Evolutionary conservation across 53 echinoderm and acorn worm species (phyloP).

Genomic region (Henricia sp.): DNA sequence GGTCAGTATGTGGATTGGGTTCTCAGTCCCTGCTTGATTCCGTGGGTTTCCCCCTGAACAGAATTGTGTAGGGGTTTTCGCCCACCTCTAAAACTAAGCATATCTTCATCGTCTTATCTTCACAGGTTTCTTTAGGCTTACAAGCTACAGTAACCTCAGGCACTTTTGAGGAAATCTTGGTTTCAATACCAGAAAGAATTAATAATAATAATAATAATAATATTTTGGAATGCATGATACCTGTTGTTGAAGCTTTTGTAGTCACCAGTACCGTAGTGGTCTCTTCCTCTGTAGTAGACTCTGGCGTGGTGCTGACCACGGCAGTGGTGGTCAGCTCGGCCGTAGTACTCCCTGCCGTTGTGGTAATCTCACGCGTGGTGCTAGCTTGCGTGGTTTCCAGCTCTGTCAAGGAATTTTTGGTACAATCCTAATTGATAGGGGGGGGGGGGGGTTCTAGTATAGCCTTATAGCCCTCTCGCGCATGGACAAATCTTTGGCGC

Average conservation of each 20-base stretch:
- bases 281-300: not conserved
- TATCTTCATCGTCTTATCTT: too few relatives aligned
- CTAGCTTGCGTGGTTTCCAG: not conserved
- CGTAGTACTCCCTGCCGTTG: constrained; percentile 1
- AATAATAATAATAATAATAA: not conserved
- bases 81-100: too few relatives aligned
- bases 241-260: not conserved
- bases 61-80: too few relatives aligned
- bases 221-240: not conserved
- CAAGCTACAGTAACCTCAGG: too few relatives aligned
- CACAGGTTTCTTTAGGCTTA: too few relatives aligned
- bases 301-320: constrained; percentile 5
- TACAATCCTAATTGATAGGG: too few relatives aligned
- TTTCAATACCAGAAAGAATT: too few relatives aligned
- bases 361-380: not conserved
- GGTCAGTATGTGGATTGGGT: too few relatives aligned
- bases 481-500: too few relatives aligned
- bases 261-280: not conserved
- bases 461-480: not conserved
- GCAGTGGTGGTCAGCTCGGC: constrained; percentile 24
- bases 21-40: too few relatives aligned
- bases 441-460: not conserved
- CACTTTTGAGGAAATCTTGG: too few relatives aligned
- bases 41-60: too few relatives aligned
- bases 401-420: not conserved